phyloP scores from a whole-genome alignment of 2,113 vertebrate genomes.

The Solea senegalensis region DNA sequence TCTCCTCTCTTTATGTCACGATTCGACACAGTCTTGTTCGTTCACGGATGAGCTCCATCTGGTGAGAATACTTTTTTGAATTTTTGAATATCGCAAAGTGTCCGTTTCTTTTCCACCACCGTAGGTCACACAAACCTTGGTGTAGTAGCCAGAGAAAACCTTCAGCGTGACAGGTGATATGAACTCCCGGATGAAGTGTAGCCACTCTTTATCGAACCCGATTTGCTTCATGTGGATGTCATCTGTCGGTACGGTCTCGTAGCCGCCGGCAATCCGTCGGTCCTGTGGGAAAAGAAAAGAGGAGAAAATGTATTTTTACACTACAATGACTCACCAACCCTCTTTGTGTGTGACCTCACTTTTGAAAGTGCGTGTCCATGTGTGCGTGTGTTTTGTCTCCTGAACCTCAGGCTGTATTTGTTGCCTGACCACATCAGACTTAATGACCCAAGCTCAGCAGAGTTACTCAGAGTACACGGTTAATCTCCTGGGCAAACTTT shows the following conservation, averaged over 20 bases:
- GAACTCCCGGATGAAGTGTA: slow-evolving; percentile 97
- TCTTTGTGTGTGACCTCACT: slow-evolving; percentile 18
- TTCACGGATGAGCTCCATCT: too few species aligned
- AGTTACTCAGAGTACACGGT: slow-evolving; percentile 22
- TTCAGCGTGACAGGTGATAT: slow-evolving; percentile 95
- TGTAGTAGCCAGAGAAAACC: slow-evolving; percentile 97
- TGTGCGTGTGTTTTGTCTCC: slow-evolving; percentile 10
- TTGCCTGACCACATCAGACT: slow-evolving; percentile 27
- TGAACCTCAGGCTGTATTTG: slow-evolving; percentile 47
- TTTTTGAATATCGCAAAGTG: too few species aligned
- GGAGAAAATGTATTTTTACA: not conserved
- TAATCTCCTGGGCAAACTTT: slow-evolving; percentile 44
- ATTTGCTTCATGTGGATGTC: slow-evolving; percentile 99
- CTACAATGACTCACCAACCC: slow-evolving; percentile 32
- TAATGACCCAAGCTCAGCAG: slow-evolving; percentile 53
- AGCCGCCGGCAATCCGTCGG: slow-evolving; percentile 93
- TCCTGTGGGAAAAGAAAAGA: slow-evolving; percentile 79
- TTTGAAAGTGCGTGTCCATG: slow-evolving; percentile 15
- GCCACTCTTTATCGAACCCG: slow-evolving; percentile 92
- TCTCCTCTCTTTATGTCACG: too few species aligned
- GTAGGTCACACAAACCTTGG: slow-evolving; percentile 84
- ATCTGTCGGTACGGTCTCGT: slow-evolving; percentile 97
- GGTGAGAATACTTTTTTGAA: too few species aligned
- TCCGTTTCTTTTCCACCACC: too few species aligned
- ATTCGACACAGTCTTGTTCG: too few species aligned